These are phyloP conservation scores for Tangara arthus DNA, from an alignment of 2,797 vertebrate genomes.

Conservation along the genomic window DNA sequence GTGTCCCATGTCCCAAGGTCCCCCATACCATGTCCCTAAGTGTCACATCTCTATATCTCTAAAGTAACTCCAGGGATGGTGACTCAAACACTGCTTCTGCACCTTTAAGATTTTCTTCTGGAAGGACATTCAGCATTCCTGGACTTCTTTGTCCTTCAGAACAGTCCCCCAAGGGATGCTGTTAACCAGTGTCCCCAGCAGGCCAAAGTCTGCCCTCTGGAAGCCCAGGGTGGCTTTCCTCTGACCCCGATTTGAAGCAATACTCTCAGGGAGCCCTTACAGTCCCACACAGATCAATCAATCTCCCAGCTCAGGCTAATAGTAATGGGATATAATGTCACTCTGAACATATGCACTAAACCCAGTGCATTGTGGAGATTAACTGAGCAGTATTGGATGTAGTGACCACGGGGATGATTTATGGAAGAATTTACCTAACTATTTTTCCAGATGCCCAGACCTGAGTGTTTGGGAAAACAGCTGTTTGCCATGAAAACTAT, in stretches of 20 bases:
- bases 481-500: background rate
- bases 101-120: background rate
- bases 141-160: background rate
- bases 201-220: background rate
- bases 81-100: background rate
- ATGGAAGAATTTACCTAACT: background rate
- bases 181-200: background rate
- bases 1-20: background rate
- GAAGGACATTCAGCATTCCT: background rate
- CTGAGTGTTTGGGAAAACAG: background rate
- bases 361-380: background rate
- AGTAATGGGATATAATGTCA: background rate
- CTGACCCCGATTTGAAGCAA: background rate
- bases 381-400: background rate
- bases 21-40: background rate
- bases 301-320: background rate
- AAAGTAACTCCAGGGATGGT: background rate
- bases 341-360: background rate
- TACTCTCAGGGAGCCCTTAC: background rate
- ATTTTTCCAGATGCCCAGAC: background rate
- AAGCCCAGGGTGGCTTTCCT: background rate
- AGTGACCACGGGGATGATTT: background rate
- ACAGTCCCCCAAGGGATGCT: background rate
- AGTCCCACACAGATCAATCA: background rate
- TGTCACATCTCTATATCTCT: background rate